Evolutionary conservation across 2,888 invertebrate species (phyloP), one percentile per base, ranked within the genome.

Genomic region (Xestia sexstrigata): DNA sequence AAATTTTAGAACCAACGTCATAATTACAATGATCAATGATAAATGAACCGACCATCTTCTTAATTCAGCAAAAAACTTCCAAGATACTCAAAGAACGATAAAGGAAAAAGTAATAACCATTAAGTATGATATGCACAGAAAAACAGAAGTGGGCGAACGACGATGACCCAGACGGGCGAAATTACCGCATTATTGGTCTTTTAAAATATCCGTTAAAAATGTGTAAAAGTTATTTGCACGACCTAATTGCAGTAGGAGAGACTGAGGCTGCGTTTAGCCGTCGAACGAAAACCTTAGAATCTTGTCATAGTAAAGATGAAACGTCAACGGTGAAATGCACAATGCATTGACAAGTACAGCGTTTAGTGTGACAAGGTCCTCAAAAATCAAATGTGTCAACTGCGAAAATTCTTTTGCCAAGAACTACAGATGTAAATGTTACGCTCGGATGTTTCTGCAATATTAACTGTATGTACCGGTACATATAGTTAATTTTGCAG

Each of bases 121-220:
- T 75, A 79, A 60, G 60, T 17, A 70, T 63, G 67, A 76, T 70
- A 72, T 69, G 58, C 35, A 69, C 73, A 66, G 47, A 78, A 72
- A 85, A 84, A 79, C 70, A 72, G n/a, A 78, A 84, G 79, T 81
- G 76, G 58, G 47, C 39, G 47, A 76, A 70, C 47, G 35, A 39
- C 39, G 30, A 20, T 76, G 76, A 85, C 85, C 84, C 81, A 87
- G 84, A 81, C 87, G 47, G 13, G 42, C 6, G 9, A 77, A 87
- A 80, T 85, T 69, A 72, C 72, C 52, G 60, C 71, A 87, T 74
- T 75, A 87, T 76, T 73, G 74, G 70, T 63, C 35, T 73, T 75
- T 62, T 52, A 78, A 82, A 72, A 73, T 63, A 47, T 62, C 75
- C 69, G 71, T 70, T 72, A 62, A 74, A 79, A 71, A 66, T 45